phyloP scores from a whole-genome alignment of 2,888 invertebrate species.

The Rotaria sp. region DNA sequence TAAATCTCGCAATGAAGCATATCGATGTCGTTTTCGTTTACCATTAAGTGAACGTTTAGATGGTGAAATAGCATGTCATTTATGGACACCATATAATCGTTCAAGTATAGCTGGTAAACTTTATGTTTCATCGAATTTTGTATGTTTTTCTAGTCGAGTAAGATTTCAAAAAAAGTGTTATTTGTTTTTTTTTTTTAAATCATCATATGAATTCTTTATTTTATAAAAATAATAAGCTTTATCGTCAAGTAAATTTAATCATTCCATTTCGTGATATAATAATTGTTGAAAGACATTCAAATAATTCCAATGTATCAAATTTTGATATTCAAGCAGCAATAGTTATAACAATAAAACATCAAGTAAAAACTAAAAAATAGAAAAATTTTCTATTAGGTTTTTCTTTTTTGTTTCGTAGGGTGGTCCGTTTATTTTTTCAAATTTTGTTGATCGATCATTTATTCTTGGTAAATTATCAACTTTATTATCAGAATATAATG shows the following conservation, averaged over 20 bases:
- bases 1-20: conserved; percentile 82
- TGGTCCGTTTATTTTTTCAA: conserved; percentile 74
- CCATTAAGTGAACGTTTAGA: conserved; percentile 84
- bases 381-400: neutral
- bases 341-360: conserved; percentile 72
- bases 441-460: conserved; percentile 78
- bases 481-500: conserved; percentile 65
- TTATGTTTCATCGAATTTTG: conserved; percentile 83
- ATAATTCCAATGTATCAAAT: conserved; percentile 48
- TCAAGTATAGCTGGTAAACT: conserved; percentile 77
- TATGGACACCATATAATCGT: conserved; percentile 92
- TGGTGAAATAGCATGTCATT: conserved; percentile 76
- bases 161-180: conserved; percentile 44
- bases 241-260: conserved; percentile 73
- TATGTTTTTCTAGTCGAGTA: conserved; percentile 90
- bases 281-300: conserved; percentile 63
- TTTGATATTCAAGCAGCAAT: conserved; percentile 65
- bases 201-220: conserved; percentile 50
- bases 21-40: conserved; percentile 64
- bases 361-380: conserved; percentile 56
- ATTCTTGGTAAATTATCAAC: conserved; percentile 81
- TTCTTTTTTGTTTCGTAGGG: conserved; percentile 45
- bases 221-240: conserved; percentile 60
- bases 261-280: conserved; percentile 77
- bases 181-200: neutral